Evolutionary conservation across 2,888 invertebrate genomes (phyloP).

Genomic region (Saturnia pavonia): DNA sequence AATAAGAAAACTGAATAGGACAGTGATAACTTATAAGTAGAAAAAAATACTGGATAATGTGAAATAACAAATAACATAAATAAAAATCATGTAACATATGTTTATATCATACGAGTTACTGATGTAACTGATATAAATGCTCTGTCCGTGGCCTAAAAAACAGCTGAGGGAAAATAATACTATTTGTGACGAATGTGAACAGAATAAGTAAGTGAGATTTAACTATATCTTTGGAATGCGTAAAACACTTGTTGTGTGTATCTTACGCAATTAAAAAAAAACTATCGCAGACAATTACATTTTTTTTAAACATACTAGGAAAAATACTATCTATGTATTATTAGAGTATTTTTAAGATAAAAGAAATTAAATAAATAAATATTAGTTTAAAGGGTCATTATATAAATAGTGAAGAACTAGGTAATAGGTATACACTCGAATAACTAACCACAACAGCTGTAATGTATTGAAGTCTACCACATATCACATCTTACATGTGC

Average conservation of each 20-base stretch:
- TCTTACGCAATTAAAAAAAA: background rate
- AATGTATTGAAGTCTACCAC: background rate
- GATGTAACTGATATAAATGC: background rate
- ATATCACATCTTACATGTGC: background rate
- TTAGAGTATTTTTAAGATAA: background rate
- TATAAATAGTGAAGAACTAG: background rate
- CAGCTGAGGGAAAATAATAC: background rate
- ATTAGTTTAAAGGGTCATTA: background rate
- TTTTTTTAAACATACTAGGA: background rate
- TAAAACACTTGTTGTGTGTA: constrained; percentile 9
- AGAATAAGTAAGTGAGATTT: background rate
- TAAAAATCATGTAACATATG: background rate
- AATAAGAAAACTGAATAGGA: no score
- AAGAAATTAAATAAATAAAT: background rate
- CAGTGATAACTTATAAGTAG: background rate
- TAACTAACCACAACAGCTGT: background rate
- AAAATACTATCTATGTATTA: background rate
- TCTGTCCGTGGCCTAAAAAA: background rate
- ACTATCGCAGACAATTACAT: background rate
- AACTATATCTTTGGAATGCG: background rate
- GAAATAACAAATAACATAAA: background rate
- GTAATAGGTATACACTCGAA: background rate
- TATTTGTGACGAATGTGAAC: constrained; percentile 10
- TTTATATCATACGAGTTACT: background rate
- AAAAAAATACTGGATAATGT: background rate